phyloP scores from a whole-genome alignment of 2,113 vertebrate species.

The Paedocypris sp. region DNA sequence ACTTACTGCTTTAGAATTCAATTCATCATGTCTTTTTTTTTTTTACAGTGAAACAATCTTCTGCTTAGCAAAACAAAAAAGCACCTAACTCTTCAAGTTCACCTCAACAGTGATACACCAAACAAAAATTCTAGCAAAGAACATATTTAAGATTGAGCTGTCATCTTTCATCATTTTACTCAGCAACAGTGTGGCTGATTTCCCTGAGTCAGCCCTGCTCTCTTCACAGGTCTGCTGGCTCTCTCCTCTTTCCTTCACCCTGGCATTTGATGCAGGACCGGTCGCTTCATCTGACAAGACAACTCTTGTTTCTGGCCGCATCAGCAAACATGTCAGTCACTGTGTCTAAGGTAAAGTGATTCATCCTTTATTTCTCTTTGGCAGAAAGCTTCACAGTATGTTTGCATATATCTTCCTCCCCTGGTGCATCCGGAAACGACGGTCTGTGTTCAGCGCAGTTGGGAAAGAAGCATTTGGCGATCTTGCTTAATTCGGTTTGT shows the following conservation, averaged over 20 bases:
- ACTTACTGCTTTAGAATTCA: no score
- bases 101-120: no score
- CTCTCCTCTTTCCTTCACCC: no score
- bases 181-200: neutral
- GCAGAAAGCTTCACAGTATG: neutral
- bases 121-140: no score
- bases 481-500: neutral
- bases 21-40: no score
- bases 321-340: slow-evolving; percentile 14
- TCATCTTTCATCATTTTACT: neutral
- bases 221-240: neutral
- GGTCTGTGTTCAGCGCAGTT: neutral
- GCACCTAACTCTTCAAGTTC: no score
- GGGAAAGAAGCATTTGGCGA: neutral
- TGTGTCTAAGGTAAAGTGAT: neutral
- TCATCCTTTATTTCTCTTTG: neutral
- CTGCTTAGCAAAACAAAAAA: no score
- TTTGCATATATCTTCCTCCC: neutral
- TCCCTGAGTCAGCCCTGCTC: slow-evolving; percentile 4
- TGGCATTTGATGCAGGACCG: no score
- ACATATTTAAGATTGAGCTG: neutral
- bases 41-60: no score
- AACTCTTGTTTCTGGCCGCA: neutral
- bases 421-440: neutral
- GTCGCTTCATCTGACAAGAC: neutral